Conservation (phyloP, 2,113 vertebrate species). For the western clawed frog (Xenopus tropicalis) region DNA sequence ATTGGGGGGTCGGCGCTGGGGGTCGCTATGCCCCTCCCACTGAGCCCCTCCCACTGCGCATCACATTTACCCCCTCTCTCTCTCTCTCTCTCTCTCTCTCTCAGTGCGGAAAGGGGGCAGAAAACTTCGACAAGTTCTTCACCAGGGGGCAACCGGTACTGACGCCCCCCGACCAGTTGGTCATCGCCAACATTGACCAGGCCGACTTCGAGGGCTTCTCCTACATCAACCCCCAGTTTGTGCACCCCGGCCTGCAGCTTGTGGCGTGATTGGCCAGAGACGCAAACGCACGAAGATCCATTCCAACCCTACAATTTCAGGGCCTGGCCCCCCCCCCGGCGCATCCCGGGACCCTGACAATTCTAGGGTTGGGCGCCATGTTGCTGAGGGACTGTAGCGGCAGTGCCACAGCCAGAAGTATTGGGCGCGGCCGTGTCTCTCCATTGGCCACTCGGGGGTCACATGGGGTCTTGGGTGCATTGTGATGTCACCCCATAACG, state of each 20-base stretch:
- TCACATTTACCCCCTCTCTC: no score
- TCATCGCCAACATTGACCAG: conserved; percentile 98
- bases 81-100: no score
- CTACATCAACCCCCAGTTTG: conserved; percentile 87
- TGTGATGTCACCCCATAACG: background rate
- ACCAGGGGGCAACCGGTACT: conserved; percentile 91
- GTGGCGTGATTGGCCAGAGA: conserved; percentile 71
- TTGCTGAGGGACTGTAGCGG: background rate
- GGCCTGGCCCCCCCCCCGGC: conserved; percentile 54
- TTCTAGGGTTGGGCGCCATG: conserved; percentile 54
- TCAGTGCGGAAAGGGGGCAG: conserved; percentile 93
- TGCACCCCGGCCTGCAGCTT: conserved; percentile 78
- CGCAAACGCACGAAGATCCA: conserved; percentile 29
- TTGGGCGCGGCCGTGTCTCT: background rate
- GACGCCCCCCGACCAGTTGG: conserved; percentile 93
- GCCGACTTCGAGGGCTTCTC: conserved; percentile 96
- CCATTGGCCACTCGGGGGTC: no score
- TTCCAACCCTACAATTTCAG: conserved; percentile 59
- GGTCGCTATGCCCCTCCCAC: no score
- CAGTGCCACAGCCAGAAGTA: background rate
- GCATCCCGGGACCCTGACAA: conserved; percentile 56
- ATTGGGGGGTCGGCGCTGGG: no score
- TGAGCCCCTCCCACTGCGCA: no score
- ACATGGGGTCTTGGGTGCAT: background rate
- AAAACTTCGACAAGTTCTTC: conserved; percentile 99